Percentiles rank a stretch among this genome's conserved stretches.
Evolutionary conservation across 2,797 vertebrate species (phyloP).

Genomic region (Bovichtus diacanthus): DNA sequence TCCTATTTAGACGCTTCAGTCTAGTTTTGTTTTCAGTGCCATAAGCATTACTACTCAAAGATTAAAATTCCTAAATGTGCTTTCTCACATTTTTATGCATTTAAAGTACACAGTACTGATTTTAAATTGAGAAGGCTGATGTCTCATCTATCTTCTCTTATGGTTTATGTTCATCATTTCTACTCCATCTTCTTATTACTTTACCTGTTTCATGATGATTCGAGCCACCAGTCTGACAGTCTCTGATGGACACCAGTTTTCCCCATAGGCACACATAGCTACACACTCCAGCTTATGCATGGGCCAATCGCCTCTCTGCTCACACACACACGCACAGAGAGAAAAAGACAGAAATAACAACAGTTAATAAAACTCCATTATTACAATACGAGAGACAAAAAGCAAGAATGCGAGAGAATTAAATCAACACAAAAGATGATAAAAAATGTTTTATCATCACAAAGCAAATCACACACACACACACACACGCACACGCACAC

Average conservation of each 20-base stretch:
- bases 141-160: neutral
- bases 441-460: neutral
- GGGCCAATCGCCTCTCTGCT: slow-evolving; percentile 94
- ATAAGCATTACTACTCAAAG: neutral
- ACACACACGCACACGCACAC: neutral
- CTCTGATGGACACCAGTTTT: slow-evolving; percentile 97
- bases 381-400: neutral
- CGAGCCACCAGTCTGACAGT: slow-evolving; percentile 95
- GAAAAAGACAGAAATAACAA: neutral
- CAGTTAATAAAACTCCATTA: neutral
- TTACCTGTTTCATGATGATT: slow-evolving; percentile 96
- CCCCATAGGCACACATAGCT: slow-evolving; percentile 92
- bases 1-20: neutral
- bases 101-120: neutral
- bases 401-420: neutral
- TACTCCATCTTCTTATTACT: neutral
- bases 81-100: too few species aligned
- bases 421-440: neutral
- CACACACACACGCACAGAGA: neutral
- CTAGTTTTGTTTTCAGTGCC: neutral
- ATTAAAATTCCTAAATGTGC: neutral
- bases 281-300: slow-evolving; percentile 97
- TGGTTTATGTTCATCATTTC: neutral
- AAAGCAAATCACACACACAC: slow-evolving; percentile 3
- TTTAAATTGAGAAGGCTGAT: neutral